Evolutionary conservation across 2,888 invertebrate genomes (phyloP), one percentile per base, ranked within the genome.

Genomic region (Dynastes grantii): DNA sequence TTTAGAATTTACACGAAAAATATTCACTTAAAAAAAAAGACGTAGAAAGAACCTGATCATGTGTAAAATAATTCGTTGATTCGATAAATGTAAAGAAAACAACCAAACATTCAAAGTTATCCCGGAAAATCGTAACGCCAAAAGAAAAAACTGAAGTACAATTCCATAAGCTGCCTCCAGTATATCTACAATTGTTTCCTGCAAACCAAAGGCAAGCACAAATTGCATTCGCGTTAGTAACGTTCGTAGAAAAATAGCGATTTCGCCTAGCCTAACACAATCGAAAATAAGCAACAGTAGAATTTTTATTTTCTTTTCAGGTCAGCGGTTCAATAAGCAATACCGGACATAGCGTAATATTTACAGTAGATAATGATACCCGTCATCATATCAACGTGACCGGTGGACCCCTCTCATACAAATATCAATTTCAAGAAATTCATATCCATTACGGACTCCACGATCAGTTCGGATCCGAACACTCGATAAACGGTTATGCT

Each of bases 401-500:
- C 0, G 98, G 98, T 0, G 99, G 99, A 2, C 98, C 99, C 0
- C 92, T 98, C 76, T 97, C 97, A 80, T 98, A 98, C 90, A 95
- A 95, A 86, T 98, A 98, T 90, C 96, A 96, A 89, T 96, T 98
- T 88, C 96, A 97, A 87, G 97, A 98, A 90, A 96, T 98, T 83
- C 97, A 98, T 89, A 93, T 98, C 86, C 98, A 98, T 89, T 98
- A 97, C 87, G 98, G 98, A 6, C 92, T 96, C 78, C 94, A 94
- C 86, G 97, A 98, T 90, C 95, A 95, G 87, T 94, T 94, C 84
- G 99, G 99, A 32, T 98, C 98, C 13, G 99, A 99, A 88, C 99
- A 99, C 89, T 97, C 96, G 78, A 96, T 99, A 86, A 97, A 97
- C 87, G 97, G 98, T 82, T 96, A 97, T 87, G 94, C 97, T 77